Evolutionary conservation across 1,140 invertebrate species (phyloP).

Genomic region (Leptinotarsa undecemlineata): DNA sequence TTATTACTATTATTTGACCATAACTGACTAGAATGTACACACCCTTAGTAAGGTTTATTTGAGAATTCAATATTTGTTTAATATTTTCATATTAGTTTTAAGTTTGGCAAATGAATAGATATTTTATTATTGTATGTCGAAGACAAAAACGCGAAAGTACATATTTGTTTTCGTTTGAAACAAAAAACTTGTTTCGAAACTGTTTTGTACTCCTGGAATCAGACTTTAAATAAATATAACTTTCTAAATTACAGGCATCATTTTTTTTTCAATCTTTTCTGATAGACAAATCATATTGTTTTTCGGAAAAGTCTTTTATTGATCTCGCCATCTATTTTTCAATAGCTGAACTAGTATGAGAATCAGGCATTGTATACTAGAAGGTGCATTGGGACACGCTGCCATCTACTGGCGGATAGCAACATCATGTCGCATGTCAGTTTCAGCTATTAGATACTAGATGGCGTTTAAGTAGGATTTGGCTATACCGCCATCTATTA

Average conservation of each 20-base stretch:
- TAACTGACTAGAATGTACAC: neutral
- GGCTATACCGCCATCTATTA: too few species aligned
- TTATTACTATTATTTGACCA: conserved; percentile 10
- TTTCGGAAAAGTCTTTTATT: too few species aligned
- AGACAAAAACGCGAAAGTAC: neutral
- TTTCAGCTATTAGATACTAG: too few species aligned
- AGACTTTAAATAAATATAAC: conserved; percentile 1
- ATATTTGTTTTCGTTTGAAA: neutral
- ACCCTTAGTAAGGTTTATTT: neutral
- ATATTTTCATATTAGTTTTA: conserved; percentile 1
- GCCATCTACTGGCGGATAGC: too few species aligned
- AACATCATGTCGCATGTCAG: too few species aligned
- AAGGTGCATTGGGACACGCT: too few species aligned
- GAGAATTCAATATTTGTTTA: neutral
- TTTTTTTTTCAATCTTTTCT: too few species aligned
- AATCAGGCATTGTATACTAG: too few species aligned
- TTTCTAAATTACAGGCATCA: neutral
- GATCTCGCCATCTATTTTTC: too few species aligned
- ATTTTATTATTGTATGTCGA: neutral
- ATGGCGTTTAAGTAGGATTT: too few species aligned
- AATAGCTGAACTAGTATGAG: too few species aligned
- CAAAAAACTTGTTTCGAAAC: neutral
- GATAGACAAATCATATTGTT: too few species aligned
- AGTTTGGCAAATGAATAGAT: neutral
- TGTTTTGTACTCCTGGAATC: neutral